Conservation (phyloP, 2,113 vertebrate genomes). For the Lophura nycthemera region DNA sequence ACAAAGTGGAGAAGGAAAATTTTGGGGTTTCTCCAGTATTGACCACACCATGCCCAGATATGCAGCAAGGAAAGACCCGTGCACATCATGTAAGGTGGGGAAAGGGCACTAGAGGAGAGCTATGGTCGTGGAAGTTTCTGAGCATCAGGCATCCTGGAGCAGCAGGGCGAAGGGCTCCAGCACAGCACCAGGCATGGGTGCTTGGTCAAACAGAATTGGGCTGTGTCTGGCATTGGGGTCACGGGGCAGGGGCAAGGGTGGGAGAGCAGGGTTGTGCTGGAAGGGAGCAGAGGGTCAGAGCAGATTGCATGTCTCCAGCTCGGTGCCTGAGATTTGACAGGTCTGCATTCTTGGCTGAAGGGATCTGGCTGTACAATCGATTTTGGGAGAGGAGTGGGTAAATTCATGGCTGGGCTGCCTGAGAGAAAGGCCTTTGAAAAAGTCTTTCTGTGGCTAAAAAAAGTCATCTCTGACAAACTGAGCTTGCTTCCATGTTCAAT, state of each 20-base stretch:
- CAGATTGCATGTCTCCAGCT: neutral
- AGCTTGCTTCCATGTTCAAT: fast-evolving
- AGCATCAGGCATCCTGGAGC: neutral
- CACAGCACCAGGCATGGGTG: neutral
- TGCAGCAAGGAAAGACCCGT: neutral
- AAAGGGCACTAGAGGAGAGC: neutral
- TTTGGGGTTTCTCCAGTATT: fast-evolving
- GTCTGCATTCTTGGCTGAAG: slow-evolving; percentile 63
- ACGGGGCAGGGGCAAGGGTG: neutral
- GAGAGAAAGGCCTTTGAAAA: neutral
- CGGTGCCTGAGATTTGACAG: slow-evolving; percentile 38
- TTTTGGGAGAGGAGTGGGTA: neutral
- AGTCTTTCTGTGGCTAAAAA: neutral
- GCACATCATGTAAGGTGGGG: neutral
- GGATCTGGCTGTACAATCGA: slow-evolving; percentile 14
- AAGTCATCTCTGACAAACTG: neutral
- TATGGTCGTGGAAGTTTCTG: neutral
- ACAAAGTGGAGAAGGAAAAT: fast-evolving
- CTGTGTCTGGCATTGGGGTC: neutral
- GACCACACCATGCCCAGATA: fast-evolving
- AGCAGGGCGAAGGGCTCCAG: neutral
- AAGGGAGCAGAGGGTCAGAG: slow-evolving; percentile 54
- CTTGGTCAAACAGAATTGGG: neutral
- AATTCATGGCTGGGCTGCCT: neutral
- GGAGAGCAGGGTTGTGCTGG: neutral